Base-by-base conservation (phyloP, 1,140 invertebrate genomes). In the Eupeodes corollae region DNA sequence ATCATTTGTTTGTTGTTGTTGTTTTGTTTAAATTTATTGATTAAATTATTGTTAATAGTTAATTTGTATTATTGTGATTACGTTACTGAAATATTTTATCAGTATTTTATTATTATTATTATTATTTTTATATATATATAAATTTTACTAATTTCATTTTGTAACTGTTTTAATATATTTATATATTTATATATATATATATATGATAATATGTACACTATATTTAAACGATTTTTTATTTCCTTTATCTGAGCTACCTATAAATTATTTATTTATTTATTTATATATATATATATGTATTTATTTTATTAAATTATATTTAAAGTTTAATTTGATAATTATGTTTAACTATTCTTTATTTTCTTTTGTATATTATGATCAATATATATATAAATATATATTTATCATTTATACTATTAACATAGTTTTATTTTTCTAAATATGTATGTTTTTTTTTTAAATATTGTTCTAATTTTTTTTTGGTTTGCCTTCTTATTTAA, bases 251-350 rank as follows among this genome's bases (percentile, higher is more conserved):
- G 31, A 46, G 37, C 42, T 16, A 35, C 35, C 33, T 14, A 16
- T 48, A 16, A 13, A 42, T 48, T 42, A 42, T 42, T 31, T 19
- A 41, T 48, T 41, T 37, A 33, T 47, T 41, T 40, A 18, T 47
- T 32, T 41, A 39, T 42, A 48, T 48, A 46, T 47, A 41, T 47
- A 30, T 47, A 40, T 9, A 16, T 39, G 31, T 47, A 10, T 15
- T 45, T 30, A 15, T 37, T 47, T 12, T 33, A 14, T 46, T 21
- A 40, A 30, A 14, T 46, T 30, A 39, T 41, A 41, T 41, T 15
- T 41, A 32, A 47, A 37, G 14, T 37, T 37, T 38, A 39, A 47
- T 47, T 47, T 41, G 12, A 41, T 47, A 21, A 39, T 47, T 41
- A 26, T 18, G 30, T 33, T 39, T 47, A 34, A 19, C 14, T 47